phyloP scores from a whole-genome alignment of 2,888 invertebrate species.

The Euplexia lucipara region DNA sequence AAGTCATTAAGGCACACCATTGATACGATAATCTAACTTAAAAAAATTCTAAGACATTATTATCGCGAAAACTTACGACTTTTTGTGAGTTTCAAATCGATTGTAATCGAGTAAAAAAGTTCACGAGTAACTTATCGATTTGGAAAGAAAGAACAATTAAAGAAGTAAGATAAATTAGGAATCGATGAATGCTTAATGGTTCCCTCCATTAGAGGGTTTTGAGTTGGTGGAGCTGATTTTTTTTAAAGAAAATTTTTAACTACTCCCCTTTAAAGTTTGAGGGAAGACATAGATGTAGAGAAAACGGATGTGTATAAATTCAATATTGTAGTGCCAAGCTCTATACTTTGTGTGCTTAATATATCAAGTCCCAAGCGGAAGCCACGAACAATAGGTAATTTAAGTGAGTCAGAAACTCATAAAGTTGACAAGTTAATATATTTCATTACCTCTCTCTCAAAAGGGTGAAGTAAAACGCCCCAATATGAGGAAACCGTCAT shows the following conservation, averaged over 20 bases:
- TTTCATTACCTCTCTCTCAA: too few species aligned
- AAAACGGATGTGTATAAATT: slow-evolving; percentile 60
- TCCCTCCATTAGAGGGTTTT: slow-evolving; percentile 87
- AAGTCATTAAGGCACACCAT: slow-evolving; percentile 61
- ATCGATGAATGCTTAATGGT: slow-evolving; percentile 89
- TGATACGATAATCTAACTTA: slow-evolving; percentile 62
- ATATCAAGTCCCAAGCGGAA: too few species aligned
- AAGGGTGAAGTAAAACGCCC: too few species aligned
- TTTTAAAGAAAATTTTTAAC: slow-evolving; percentile 82
- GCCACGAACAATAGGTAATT: too few species aligned
- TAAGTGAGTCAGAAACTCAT: too few species aligned
- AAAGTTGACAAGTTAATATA: too few species aligned
- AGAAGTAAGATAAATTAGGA: slow-evolving; percentile 88
- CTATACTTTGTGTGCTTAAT: too few species aligned
- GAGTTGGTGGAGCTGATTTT: slow-evolving; percentile 81
- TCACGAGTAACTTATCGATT: slow-evolving; percentile 80
- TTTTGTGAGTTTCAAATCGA: slow-evolving; percentile 77
- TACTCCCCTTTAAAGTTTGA: slow-evolving; percentile 82
- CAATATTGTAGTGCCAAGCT: too few species aligned
- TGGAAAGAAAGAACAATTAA: slow-evolving; percentile 84
- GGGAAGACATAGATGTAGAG: slow-evolving; percentile 67
- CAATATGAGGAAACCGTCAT: too few species aligned
- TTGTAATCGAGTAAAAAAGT: slow-evolving; percentile 77
- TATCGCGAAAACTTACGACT: slow-evolving; percentile 79
- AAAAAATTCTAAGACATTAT: slow-evolving; percentile 63